phyloP scores from a whole-genome alignment of 2,888 invertebrate species.

The Orthonevra nobilis region DNA sequence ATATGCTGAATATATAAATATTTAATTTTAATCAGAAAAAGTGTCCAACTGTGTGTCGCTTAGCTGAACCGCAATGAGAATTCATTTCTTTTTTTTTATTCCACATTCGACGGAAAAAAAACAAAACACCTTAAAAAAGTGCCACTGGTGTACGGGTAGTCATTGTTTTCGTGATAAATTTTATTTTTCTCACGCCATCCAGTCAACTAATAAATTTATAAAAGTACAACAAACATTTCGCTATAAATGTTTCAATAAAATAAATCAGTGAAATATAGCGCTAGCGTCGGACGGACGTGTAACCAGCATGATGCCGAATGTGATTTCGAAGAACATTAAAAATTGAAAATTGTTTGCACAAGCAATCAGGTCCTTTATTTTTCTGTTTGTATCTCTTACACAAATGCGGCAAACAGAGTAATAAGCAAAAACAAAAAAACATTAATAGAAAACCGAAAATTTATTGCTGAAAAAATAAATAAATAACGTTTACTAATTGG shows the following conservation, averaged over 20 bases:
- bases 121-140: neutral
- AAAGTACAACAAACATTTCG: too few relatives aligned
- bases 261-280: conserved; percentile 23
- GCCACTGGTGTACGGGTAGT: neutral
- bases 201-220: conserved; percentile 2
- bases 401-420: conserved; percentile 1
- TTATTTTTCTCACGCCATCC: conserved; percentile 6
- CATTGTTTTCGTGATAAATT: conserved; percentile 18
- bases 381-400: too few relatives aligned
- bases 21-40: conserved; percentile 6
- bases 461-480: neutral
- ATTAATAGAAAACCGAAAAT: neutral
- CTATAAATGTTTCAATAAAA: conserved; percentile 26
- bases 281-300: neutral
- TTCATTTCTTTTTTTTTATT: neutral
- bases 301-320: neutral
- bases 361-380: conserved; percentile 24
- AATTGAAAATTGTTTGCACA: conserved; percentile 39
- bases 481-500: conserved; percentile 22
- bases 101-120: neutral
- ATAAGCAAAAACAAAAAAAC: neutral
- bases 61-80: neutral
- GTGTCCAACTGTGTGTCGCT: neutral
- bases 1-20: too few relatives aligned
- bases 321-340: conserved; percentile 26